Percentiles rank a stretch among this genome's conserved stretches.
These are phyloP conservation scores for Eupithecia inturbata DNA, from an alignment of 2,888 invertebrate species.

Conservation along the genomic window DNA sequence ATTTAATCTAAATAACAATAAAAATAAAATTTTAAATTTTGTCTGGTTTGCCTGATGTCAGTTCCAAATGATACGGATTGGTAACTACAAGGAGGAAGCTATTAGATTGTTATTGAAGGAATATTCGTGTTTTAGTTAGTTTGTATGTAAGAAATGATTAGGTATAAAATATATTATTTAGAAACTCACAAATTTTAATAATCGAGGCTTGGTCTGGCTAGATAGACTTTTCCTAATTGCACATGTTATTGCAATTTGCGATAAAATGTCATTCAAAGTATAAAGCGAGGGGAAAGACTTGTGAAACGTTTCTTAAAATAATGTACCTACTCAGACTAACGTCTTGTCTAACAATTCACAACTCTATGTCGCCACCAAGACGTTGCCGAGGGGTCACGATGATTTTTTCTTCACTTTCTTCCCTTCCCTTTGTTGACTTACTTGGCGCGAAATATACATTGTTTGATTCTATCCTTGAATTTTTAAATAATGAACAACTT, in stretches of 20 bases:
- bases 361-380: constrained; percentile 57
- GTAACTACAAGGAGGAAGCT: no score
- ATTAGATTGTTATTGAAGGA: background rate
- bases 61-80: no score
- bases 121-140: background rate
- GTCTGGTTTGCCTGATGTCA: no score
- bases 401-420: constrained; percentile 62
- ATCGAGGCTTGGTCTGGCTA: background rate
- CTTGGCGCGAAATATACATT: constrained; percentile 57
- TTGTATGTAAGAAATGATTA: background rate
- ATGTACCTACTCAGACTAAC: background rate
- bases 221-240: background rate
- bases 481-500: constrained; percentile 31
- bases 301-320: background rate
- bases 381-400: constrained; percentile 66
- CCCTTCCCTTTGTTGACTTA: constrained; percentile 66
- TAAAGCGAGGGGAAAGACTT: background rate
- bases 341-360: constrained; percentile 28
- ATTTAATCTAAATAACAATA: no score
- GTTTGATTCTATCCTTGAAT: constrained; percentile 48
- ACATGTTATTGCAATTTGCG: background rate
- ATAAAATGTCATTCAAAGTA: background rate
- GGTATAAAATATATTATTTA: no score
- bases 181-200: no score
- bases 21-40: no score